phyloP scores from a whole-genome alignment of 2,797 vertebrate species.

The Pantherophis alleghaniensis region DNA sequence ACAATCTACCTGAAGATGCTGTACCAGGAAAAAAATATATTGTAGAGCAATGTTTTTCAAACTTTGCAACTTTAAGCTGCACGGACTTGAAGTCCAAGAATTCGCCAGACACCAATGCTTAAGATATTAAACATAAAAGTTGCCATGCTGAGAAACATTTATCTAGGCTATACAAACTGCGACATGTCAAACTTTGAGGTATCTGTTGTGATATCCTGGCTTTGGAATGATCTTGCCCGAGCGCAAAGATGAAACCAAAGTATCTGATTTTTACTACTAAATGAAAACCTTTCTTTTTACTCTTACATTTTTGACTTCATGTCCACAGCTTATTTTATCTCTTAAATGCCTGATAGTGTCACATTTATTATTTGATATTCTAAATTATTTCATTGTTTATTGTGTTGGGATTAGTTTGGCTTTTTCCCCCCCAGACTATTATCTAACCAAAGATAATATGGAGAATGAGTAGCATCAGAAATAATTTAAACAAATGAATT shows the following conservation, averaged over 20 bases:
- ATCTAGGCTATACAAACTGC: not conserved
- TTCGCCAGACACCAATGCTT: not conserved
- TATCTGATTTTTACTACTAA: not conserved
- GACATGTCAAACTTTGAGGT: not conserved
- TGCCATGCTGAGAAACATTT: not conserved
- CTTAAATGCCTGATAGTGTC: not conserved
- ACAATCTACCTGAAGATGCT: not conserved
- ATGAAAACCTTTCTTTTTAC: not conserved
- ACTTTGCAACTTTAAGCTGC: not conserved
- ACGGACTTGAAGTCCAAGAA: not conserved
- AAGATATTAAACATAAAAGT: not conserved
- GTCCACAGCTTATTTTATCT: not conserved
- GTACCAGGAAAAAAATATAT: not conserved
- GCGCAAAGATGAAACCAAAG: not conserved
- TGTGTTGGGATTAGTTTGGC: not conserved
- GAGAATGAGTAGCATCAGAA: not conserved
- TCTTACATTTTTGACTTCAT: not conserved
- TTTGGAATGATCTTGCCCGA: not conserved
- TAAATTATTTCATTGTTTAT: not conserved
- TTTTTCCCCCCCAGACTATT: not conserved
- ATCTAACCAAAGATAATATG: not conserved
- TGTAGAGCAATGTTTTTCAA: not conserved
- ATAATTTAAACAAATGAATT: not conserved
- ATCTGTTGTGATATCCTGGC: not conserved
- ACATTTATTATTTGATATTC: not conserved